Evolutionary conservation across 1,140 invertebrate species (phyloP), one percentile per base, ranked within the genome.

Genomic region (Caerostris darwini): DNA sequence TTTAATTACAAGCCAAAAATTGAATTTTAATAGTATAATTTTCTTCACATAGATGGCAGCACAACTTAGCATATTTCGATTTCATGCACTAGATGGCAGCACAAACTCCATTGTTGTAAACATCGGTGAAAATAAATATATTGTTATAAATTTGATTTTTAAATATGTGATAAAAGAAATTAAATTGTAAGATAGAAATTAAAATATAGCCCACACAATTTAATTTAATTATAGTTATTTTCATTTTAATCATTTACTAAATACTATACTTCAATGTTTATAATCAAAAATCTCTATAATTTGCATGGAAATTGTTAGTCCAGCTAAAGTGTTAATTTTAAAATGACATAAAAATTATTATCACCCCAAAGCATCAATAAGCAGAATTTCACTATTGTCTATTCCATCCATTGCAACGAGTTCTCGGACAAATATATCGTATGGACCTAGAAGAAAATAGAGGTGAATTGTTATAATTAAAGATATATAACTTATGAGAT

Each of bases 401-500:
- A 98, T 97, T 57, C 98, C 98, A 96, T 99, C 98, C 98, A 99
- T 98, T 64, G 98, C 98, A 54, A 99, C 98, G 94, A 99, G 96
- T 96, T 99, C 98, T 86, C 98, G 97, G 5, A 99, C 98, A 96
- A 99, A 99, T 95, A 99, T 99, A 96, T 99, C 98, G 96, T 98
- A 99, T 3, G 98, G 98, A 93, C 95, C 95, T 95, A 12, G 1
- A 95, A 94, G 61, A 10, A 87, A 91, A 87, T 19, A 89, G 10
- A 64, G n/a, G 50, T 12, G 53, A 34, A 34, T 34, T 34, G 34
- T 34, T 34, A 34, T 34, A 34, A 34, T 34, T 34, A 34, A 34
- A 34, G 34, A 34, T 34, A 34, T 34, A 34, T 34, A 34, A 34
- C 34, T 34, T 34, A 34, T 34, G 34, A 34, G 34, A 34, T 34